Evolutionary conservation across 2,113 vertebrate genomes (phyloP).

Genomic region (Mionectes macconnelli): DNA sequence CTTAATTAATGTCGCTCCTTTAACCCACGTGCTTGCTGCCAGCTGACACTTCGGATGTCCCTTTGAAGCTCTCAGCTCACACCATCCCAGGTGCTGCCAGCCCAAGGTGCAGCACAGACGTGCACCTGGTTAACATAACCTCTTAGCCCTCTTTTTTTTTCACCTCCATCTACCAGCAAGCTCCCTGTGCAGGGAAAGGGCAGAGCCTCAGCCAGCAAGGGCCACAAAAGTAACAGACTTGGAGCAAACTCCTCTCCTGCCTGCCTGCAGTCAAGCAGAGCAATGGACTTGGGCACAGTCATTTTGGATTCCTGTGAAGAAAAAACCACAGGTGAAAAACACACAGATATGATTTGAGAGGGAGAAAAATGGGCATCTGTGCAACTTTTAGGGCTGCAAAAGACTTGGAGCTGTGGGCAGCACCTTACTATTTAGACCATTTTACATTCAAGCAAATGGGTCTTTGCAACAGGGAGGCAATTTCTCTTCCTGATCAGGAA

Average conservation of each 20-base stretch:
- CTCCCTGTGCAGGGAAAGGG: neutral
- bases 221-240: neutral
- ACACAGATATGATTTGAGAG: neutral
- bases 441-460: neutral
- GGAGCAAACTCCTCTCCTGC: neutral
- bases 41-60: neutral
- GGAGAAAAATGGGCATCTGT: neutral
- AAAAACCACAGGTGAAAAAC: neutral
- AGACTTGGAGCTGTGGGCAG: neutral
- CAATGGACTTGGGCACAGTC: neutral
- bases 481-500: neutral
- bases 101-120: neutral
- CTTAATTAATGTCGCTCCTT: neutral
- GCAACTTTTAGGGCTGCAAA: neutral
- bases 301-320: neutral
- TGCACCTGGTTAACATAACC: no score
- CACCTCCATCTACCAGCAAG: neutral
- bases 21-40: neutral
- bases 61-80: neutral
- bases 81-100: fast-evolving
- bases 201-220: neutral
- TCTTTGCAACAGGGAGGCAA: neutral
- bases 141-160: neutral
- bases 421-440: neutral
- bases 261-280: neutral